These are phyloP conservation scores for Aldrovandia affinis DNA, from an alignment of 2,797 vertebrate genomes.

Conservation along the genomic window DNA sequence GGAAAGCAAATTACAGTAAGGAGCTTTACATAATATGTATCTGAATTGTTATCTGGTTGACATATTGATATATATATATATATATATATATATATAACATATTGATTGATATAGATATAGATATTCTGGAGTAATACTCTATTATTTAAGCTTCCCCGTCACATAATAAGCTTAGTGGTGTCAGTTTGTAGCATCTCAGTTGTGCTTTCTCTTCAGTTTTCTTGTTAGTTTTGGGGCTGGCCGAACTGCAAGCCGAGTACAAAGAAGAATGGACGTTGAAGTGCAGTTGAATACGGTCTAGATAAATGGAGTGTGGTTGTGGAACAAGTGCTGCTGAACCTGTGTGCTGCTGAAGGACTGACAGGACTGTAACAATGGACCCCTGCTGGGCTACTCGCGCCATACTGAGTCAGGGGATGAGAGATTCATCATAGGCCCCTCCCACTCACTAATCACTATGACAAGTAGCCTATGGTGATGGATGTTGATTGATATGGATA, in stretches of 20 bases:
- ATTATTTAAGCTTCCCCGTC: background rate
- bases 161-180: background rate
- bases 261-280: background rate
- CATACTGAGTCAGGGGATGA: background rate
- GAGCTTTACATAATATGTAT: background rate
- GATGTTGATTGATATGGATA: no score
- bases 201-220: background rate
- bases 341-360: background rate
- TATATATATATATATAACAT: background rate
- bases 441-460: background rate
- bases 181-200: background rate
- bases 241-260: background rate
- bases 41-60: background rate
- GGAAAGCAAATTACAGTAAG: background rate
- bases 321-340: background rate
- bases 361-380: background rate
- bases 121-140: background rate
- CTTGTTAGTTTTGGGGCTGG: background rate
- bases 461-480: background rate
- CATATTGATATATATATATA: background rate
- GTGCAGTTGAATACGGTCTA: background rate
- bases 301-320: background rate
- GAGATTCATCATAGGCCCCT: background rate
- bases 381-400: background rate
- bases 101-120: no score